Conservation (phyloP, 2,888 invertebrate genomes). For the Nomada fucata region DNA sequence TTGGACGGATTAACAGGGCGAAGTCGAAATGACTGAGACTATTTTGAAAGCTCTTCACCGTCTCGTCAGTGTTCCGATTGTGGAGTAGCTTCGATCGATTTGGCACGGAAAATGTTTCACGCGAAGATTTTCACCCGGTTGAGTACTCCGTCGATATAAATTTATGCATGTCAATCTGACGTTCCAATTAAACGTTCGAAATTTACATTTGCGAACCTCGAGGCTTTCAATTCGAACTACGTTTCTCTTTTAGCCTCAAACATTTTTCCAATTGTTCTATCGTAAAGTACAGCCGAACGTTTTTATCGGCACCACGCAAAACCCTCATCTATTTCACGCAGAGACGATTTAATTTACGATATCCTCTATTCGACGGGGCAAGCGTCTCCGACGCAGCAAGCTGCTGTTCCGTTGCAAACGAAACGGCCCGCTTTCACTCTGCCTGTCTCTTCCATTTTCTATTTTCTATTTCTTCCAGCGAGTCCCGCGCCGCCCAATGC, state of each 20-base stretch:
- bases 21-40: too few relatives aligned
- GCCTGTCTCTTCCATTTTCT: conserved; percentile 57
- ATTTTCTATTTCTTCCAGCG: conserved; percentile 60
- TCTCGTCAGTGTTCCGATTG: too few relatives aligned
- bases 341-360: background rate
- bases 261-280: background rate
- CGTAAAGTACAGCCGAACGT: background rate
- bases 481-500: conserved; percentile 48
- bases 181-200: too few relatives aligned
- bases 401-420: conserved; percentile 35
- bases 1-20: background rate
- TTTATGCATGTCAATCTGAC: too few relatives aligned
- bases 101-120: too few relatives aligned
- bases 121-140: too few relatives aligned
- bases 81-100: too few relatives aligned
- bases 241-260: too few relatives aligned
- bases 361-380: background rate
- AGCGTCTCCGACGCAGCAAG: background rate
- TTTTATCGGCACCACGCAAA: background rate
- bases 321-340: background rate
- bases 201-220: too few relatives aligned
- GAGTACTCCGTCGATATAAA: too few relatives aligned
- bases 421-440: conserved; percentile 59
- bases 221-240: too few relatives aligned
- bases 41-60: background rate